phyloP scores from a whole-genome alignment of 2,888 invertebrate genomes.

The Luffia ferchaultella region DNA sequence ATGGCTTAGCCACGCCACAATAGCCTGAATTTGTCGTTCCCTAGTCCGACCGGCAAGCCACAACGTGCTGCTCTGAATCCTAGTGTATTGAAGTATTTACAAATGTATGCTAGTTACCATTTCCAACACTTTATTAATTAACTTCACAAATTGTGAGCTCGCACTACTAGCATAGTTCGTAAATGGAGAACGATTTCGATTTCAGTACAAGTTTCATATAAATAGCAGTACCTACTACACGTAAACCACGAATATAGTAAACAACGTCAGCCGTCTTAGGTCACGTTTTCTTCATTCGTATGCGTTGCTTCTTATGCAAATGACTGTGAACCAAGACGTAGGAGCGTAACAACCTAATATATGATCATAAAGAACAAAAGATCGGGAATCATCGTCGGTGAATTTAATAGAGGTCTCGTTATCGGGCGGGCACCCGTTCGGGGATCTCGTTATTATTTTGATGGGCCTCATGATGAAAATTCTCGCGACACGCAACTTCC shows the following conservation, averaged over 20 bases:
- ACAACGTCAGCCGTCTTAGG: too few species aligned
- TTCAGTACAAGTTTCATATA: too few species aligned
- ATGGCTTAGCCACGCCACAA: constrained; percentile 45
- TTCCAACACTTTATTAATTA: constrained; percentile 29
- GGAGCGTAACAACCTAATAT: constrained; percentile 32
- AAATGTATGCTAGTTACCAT: not conserved
- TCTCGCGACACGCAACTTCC: constrained; percentile 55
- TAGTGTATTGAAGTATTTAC: not conserved
- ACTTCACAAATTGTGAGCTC: constrained; percentile 34
- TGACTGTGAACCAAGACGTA: constrained; percentile 5
- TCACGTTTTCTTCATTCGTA: not conserved
- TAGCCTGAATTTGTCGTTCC: constrained; percentile 34
- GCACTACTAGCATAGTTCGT: too few species aligned
- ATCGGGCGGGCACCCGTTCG: constrained; percentile 36
- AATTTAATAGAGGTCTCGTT: constrained; percentile 40
- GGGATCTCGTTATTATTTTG: constrained; percentile 55
- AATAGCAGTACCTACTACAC: too few species aligned
- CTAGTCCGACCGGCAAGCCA: constrained; percentile 9
- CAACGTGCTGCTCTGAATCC: constrained; percentile 23
- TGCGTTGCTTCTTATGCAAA: constrained; percentile 6
- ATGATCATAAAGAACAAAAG: constrained; percentile 49
- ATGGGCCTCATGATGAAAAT: constrained; percentile 58
- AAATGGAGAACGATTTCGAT: too few species aligned
- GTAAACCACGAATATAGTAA: too few species aligned
- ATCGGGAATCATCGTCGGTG: constrained; percentile 39